Conservation (phyloP, 2,113 vertebrate species). For the Rhabdornis inornatus region DNA sequence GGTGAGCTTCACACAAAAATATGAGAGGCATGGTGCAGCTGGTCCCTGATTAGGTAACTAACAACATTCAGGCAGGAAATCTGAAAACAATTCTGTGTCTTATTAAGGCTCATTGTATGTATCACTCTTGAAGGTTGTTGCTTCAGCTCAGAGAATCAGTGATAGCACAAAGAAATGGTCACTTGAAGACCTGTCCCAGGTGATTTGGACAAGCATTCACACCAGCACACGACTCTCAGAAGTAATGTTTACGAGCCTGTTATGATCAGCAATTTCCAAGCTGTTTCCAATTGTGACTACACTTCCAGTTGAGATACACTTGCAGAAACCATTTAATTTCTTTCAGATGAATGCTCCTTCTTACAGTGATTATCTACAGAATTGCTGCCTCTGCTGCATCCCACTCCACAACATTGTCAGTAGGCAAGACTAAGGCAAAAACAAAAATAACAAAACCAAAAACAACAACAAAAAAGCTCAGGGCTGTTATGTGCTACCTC, state of each 20-base stretch:
- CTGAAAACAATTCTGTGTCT: neutral
- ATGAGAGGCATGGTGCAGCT: neutral
- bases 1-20: neutral
- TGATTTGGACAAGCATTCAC: neutral
- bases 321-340: conserved; percentile 40
- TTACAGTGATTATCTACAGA: neutral
- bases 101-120: neutral
- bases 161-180: neutral
- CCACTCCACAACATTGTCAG: neutral
- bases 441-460: neutral
- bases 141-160: neutral
- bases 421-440: neutral
- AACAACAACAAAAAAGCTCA: neutral
- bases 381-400: neutral
- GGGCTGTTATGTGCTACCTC: neutral
- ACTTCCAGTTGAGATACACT: conserved; percentile 36
- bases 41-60: neutral
- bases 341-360: conserved; percentile 30
- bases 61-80: neutral
- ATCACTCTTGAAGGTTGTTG: neutral
- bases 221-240: neutral
- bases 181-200: neutral
- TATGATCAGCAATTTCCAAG: conserved; percentile 29
- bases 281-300: conserved; percentile 13
- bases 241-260: neutral